phyloP scores from a whole-genome alignment of 2,797 vertebrate genomes.

The Clarias pachynema region DNA sequence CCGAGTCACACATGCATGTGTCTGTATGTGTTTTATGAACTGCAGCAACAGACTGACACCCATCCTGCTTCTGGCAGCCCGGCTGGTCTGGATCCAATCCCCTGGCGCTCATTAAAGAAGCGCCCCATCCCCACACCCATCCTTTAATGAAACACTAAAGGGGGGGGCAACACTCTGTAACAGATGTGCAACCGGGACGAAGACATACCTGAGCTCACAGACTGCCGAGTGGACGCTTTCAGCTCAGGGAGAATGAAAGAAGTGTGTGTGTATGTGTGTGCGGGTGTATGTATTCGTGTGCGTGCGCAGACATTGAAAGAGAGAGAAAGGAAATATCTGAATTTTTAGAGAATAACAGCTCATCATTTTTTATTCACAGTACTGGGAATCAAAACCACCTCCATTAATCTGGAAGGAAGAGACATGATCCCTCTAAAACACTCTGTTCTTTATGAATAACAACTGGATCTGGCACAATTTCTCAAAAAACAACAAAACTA shows the following conservation, averaged over 20 bases:
- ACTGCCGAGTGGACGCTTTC: conserved; percentile 41
- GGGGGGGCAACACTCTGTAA: conserved; percentile 24
- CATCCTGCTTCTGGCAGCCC: conserved; percentile 75
- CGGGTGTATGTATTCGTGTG: neutral
- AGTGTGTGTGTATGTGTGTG: conserved; percentile 1
- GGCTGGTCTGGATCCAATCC: conserved; percentile 77
- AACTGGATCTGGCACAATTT: conserved; percentile 21
- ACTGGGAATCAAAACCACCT: conserved; percentile 46
- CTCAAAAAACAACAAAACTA: conserved; percentile 11
- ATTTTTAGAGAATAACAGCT: conserved; percentile 38
- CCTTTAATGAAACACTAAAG: conserved; percentile 57
- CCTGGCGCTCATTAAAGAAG: conserved; percentile 70
- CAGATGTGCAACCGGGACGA: conserved; percentile 46
- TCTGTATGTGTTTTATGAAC: conserved; percentile 60
- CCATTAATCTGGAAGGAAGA: conserved; percentile 35
- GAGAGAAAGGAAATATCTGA: conserved; percentile 37
- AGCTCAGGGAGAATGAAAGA: conserved; percentile 41
- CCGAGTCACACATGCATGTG: conserved; percentile 74
- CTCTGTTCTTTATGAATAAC: conserved; percentile 33
- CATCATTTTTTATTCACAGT: conserved; percentile 34
- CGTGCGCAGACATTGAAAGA: neutral
- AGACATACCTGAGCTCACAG: conserved; percentile 42
- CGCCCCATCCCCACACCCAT: conserved; percentile 69
- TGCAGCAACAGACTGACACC: conserved; percentile 74
- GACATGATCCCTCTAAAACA: conserved; percentile 24